Conservation (phyloP, 2,797 vertebrate species). For the Crax fasciolata region DNA sequence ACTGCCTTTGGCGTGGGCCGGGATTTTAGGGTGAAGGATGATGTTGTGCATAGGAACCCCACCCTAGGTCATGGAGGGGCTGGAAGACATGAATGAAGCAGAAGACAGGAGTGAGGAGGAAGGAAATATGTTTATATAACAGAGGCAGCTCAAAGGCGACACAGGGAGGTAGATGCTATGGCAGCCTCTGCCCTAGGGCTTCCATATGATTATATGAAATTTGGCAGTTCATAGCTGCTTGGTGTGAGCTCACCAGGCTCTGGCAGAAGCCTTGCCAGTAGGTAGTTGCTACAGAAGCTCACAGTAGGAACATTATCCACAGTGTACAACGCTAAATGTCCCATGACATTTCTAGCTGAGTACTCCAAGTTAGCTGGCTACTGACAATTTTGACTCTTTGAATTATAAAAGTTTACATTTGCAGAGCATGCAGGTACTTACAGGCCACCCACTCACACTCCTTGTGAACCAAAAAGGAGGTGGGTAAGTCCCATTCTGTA, state of each 20-base stretch:
- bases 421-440: background rate
- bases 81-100: background rate
- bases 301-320: background rate
- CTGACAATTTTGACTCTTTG: background rate
- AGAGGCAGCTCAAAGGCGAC: background rate
- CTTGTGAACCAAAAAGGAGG: background rate
- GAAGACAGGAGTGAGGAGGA: background rate
- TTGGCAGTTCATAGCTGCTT: background rate
- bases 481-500: background rate
- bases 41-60: background rate
- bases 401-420: background rate
- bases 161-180: background rate
- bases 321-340: background rate
- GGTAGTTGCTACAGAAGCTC: background rate
- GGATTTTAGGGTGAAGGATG: background rate
- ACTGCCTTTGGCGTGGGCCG: background rate
- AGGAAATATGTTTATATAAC: background rate
- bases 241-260: background rate
- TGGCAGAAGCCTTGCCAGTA: background rate
- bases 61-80: accelerated
- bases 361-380: background rate
- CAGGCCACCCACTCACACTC: background rate
- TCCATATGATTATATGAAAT: background rate
- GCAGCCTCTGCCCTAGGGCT: background rate
- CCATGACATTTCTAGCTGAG: background rate